Base-by-base conservation (phyloP, 1,140 invertebrate genomes). In the Drosophila azteca region DNA sequence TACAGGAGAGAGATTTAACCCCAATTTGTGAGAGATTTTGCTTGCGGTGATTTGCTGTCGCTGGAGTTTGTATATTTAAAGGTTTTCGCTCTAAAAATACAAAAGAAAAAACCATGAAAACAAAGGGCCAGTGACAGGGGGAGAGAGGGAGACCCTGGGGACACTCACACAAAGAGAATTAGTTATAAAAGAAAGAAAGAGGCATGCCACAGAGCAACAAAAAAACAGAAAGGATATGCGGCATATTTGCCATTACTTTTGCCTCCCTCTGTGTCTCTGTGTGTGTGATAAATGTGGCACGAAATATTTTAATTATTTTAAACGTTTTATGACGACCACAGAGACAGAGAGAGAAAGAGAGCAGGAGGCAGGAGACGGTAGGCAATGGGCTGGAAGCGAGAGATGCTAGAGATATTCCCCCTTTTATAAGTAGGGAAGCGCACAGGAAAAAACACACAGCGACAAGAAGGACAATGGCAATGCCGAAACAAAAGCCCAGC, bases 271-370 rank as follows among this genome's bases (percentile, higher is more conserved):
- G 31, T 41, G 26, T 54, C 43, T 26, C 17, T 20, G 17, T 76
- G 44, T 51, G 73, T 87, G 77, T 88, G 83, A 87, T 88, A 84
- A 84, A 90, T 87, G 87, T 90, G 87, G 73, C 87, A 88, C 82
- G 79, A 90, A 90, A 90, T 87, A 90, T 90, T 90, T 90, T 83
- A 90, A 90, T 88, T 90, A 90, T 90, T 90, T 90, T 90, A 90
- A 90, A 90, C 79, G 87, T 90, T 90, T 90, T 84, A 90, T 90
- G 73, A 77, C 80, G 74, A 70, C 83, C 77, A 66, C 73, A 64
- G 50, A 59, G 9, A 39, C 31, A 49, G 63, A 48, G 53, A 45
- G 46, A 20, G 17, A 20, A 20, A 20, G 17, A 20, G 17, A 20
- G 17, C 17, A 20, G 17, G 17, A 20, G 17, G 17, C 17, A 20